These are phyloP conservation scores for Anisognathus igniventris DNA, from an alignment of 2,797 vertebrate genomes.

Conservation along the genomic window DNA sequence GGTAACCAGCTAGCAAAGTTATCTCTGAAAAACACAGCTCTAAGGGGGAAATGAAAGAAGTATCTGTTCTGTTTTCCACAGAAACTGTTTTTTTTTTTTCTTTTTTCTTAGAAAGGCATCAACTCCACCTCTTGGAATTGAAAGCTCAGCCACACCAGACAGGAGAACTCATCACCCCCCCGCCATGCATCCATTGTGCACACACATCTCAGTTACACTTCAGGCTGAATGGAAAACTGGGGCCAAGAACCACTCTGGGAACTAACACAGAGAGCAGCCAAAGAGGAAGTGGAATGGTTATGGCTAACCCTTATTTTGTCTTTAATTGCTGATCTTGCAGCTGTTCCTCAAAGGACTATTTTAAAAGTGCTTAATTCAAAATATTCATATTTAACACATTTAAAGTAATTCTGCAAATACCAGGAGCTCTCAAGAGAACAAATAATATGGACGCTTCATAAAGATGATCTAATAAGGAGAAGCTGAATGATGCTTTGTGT, in stretches of 20 bases:
- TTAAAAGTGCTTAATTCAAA: slow-evolving; percentile 1
- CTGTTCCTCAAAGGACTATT: background rate
- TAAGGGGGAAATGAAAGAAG: background rate
- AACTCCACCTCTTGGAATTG: background rate
- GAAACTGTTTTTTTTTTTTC: accelerated
- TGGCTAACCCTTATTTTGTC: background rate
- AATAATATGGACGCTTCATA: background rate
- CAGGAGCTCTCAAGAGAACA: slow-evolving; percentile 15
- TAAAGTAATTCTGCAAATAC: slow-evolving; percentile 28
- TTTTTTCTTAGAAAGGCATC: background rate
- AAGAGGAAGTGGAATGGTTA: background rate
- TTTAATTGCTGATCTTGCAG: background rate
- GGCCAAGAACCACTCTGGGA: background rate
- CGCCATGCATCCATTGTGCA: background rate
- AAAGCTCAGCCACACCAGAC: background rate
- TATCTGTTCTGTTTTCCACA: background rate
- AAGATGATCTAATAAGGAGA: slow-evolving; percentile 45
- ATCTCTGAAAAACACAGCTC: background rate
- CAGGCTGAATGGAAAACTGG: background rate
- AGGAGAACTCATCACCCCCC: background rate
- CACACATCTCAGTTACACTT: background rate
- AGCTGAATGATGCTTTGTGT: background rate
- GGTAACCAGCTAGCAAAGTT: background rate
- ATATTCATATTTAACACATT: background rate
- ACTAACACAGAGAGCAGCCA: background rate